Base-by-base conservation (phyloP, 2,113 vertebrate genomes). In the Corythornis vintsioides region DNA sequence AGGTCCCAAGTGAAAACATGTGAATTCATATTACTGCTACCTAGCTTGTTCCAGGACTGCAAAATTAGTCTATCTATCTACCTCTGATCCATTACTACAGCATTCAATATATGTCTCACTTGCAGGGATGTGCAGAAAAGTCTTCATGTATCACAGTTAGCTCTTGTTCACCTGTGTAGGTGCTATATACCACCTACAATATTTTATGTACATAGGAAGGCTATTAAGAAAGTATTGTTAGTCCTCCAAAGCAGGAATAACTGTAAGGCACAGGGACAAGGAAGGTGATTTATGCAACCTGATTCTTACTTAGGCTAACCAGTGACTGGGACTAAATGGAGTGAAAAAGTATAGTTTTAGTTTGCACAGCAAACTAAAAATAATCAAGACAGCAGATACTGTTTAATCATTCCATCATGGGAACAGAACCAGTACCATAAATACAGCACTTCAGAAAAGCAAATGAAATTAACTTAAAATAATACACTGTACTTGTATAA, bases 321-420 rank as follows among this genome's bases (percentile, higher is more conserved):
- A 91, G 81, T 80, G 35, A 85, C 84, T 76, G n/a, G 67, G 56
- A 89, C 74, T 81, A 89, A 92, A 83, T 1, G 84, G 65, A 90
- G 77, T 69, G 57, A 92, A 84, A 93, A 93, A 82, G 86, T 94
- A 88, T 76, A 92, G 75, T 79, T 79, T 65, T 69, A 94, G 63
- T 90, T 92, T 86, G 57, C 85, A 83, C 79, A 91, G 78, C 79
- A 72, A 91, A 88, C 93, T 92, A 95, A 95, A 96, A 96, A 96
- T 92, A 96, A 83, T 88, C 80, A 82, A 82, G 70, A 57, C 69
- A 86, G 86, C 66, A 94, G 81, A 90, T 95, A 92, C n/a, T 7
- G 1, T 88, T 94, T 92, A 88, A 84, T 92, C 4, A 24, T 75
- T 92, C 74, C 69, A 75, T 76, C 90, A 90, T 94, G 95, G 94